phyloP scores from a whole-genome alignment of 2,797 vertebrate species.

The Dendrocincla fuliginosa region DNA sequence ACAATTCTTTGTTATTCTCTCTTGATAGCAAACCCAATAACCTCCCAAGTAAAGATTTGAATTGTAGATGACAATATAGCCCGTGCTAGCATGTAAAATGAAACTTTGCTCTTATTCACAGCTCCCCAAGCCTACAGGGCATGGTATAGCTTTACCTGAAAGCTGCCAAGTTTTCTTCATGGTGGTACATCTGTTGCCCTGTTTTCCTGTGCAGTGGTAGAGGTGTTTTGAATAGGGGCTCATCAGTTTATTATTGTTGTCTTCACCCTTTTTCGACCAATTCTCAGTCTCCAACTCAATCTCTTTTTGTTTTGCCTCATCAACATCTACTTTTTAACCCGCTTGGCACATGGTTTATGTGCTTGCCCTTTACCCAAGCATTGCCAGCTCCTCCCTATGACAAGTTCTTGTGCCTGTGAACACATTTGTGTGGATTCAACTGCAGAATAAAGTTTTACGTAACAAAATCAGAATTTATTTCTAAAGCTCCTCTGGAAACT shows the following conservation, averaged over 20 bases:
- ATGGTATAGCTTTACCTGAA: background rate
- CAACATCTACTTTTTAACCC: background rate
- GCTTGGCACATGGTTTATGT: background rate
- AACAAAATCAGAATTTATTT: background rate
- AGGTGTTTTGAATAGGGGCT: background rate
- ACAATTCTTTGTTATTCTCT: background rate
- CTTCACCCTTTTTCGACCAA: background rate
- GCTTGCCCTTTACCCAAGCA: background rate
- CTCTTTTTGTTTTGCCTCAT: background rate
- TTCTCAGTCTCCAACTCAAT: background rate
- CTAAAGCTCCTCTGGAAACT: background rate
- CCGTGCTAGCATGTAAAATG: conserved; percentile 27
- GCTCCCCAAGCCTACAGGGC: conserved; percentile 9
- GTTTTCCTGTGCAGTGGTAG: background rate
- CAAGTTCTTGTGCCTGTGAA: background rate
- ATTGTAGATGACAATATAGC: conserved; percentile 39
- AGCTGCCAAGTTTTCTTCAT: background rate
- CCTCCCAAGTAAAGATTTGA: conserved; percentile 35
- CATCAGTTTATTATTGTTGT: background rate
- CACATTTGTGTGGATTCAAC: background rate
- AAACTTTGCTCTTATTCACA: background rate
- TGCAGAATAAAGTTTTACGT: background rate
- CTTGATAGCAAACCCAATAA: conserved; percentile 10
- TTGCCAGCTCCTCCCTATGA: fast-evolving
- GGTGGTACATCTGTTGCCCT: background rate